A percentile compares a stretch with the other conserved stretches of the same genome.
phyloP scores from a whole-genome alignment of 2,113 vertebrate species.

The Ptychochromis oligacanthus region DNA sequence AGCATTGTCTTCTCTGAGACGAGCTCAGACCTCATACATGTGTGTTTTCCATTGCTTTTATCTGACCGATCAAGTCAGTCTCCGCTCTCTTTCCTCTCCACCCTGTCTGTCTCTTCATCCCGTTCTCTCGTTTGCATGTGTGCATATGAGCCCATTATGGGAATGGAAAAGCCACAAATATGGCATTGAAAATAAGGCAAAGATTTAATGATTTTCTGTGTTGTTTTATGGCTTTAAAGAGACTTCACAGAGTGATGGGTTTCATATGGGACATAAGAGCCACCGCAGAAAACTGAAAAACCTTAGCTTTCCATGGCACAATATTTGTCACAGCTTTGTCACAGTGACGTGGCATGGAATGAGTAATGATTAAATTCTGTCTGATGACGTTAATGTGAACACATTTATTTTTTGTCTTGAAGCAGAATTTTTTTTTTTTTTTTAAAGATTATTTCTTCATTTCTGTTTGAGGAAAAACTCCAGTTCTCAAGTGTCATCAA shows the following conservation, averaged over 20 bases:
- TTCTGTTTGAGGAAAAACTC: slow-evolving; percentile 28
- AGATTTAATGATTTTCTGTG: slow-evolving; percentile 71
- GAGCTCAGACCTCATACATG: slow-evolving; percentile 8
- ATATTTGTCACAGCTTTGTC: slow-evolving; percentile 53
- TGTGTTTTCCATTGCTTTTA: slow-evolving; percentile 45
- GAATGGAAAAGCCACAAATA: slow-evolving; percentile 66
- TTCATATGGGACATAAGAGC: slow-evolving; percentile 70
- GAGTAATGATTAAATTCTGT: slow-evolving; percentile 11
- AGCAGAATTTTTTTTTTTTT: background rate
- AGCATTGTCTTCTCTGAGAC: slow-evolving; percentile 25
- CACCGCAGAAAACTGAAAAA: slow-evolving; percentile 57
- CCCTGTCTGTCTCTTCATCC: slow-evolving; percentile 33
- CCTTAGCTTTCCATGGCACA: slow-evolving; percentile 64
- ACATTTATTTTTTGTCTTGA: slow-evolving; percentile 30
- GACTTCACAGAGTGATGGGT: slow-evolving; percentile 63
- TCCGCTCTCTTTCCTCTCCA: slow-evolving; percentile 5
- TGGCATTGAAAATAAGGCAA: slow-evolving; percentile 51
- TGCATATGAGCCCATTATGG: slow-evolving; percentile 50
- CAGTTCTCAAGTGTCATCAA: slow-evolving; percentile 31
- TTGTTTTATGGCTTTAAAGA: slow-evolving; percentile 69
- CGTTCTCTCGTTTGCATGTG: slow-evolving; percentile 57
- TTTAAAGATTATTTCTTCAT: background rate
- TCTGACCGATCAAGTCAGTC: slow-evolving; percentile 24
- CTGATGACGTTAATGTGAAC: slow-evolving; percentile 20
- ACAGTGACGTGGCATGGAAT: slow-evolving; percentile 34